Conservation (phyloP, 2,113 vertebrate genomes). For the Anolis sagrei region DNA sequence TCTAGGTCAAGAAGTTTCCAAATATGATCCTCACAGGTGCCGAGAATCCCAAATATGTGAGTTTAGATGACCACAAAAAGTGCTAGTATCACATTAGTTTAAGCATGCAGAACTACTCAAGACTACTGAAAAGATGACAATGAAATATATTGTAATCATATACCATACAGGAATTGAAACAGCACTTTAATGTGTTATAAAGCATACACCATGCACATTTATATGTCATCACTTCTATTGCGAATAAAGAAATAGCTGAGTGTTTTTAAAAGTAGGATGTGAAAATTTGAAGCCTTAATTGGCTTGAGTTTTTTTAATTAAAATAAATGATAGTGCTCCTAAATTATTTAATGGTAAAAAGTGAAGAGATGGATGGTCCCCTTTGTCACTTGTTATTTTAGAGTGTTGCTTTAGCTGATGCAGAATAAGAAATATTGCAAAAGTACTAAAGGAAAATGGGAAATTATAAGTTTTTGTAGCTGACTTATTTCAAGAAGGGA, state of each 20-base stretch:
- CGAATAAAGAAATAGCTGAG: neutral
- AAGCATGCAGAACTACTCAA: too few species aligned
- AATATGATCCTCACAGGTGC: too few species aligned
- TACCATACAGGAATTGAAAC: too few species aligned
- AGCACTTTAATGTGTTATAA: neutral
- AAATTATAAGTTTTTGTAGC: neutral
- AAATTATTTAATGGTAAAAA: neutral
- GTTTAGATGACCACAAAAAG: too few species aligned
- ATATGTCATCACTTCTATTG: neutral
- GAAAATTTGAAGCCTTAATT: neutral
- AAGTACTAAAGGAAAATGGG: neutral
- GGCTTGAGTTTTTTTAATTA: neutral
- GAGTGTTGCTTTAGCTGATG: neutral
- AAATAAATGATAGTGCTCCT: neutral
- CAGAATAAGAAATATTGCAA: neutral
- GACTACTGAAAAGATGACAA: too few species aligned
- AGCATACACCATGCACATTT: neutral
- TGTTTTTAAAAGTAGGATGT: neutral
- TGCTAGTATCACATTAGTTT: too few species aligned
- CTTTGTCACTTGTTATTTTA: neutral
- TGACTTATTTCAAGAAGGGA: neutral
- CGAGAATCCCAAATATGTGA: too few species aligned
- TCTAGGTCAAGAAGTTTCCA: too few species aligned
- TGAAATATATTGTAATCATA: too few species aligned
- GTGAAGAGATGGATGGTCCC: neutral